Evolutionary conservation across 53 echinoderm and acorn worm species (phyloP), one percentile per base, ranked within the genome.

Genomic region (Holothuria scabra): DNA sequence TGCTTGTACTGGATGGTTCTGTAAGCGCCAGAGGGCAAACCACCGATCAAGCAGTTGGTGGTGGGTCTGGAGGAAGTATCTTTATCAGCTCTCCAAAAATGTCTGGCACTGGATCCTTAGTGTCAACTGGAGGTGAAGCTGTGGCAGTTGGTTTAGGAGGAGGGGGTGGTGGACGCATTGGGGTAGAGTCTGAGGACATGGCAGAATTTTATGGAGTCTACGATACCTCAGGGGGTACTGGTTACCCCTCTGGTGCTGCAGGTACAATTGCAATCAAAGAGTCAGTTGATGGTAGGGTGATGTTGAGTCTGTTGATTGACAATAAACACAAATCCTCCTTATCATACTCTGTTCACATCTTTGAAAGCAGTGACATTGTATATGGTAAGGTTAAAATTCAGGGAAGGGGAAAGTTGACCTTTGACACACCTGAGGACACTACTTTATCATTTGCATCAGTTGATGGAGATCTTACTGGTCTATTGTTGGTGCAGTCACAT

Each of bases 161-260:
- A 38, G 95, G 92, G 20, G 92, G 95, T 80, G 95, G 95, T 32
- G 95, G 95, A 44, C 74, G 92, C 10, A 90, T 95, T 37, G 84
- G 92, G 11, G 67, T 95, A 38, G 57, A 88, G 24, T 65, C 85
- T 6, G 56, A 35, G 28, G 65, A 92, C 18, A 67, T 64, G n/a
- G 67, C 55, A 25, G 86, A 85, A 34, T 95, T 95, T 87, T 80
- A 88, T 60, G 95, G 95, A 28, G 34, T 63, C 25, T 56, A 84
- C 5, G 84, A 72, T 12, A 79, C 95, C 21, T 66, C 75, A 57
- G 95, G 95, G 59, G 95, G 90, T 28, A 29, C 21, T 33, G 95
- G 95, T 56, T 46, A 85, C n/a, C 59, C 25, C 29, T 46, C 80
- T 58, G 95, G 95, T 48, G 95, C 87, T 37, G 90, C 92, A 67